A percentile compares a stretch with the other conserved stretches of the same genome.
Evolutionary conservation across 2,113 vertebrate species (phyloP).

Genomic region (Leiothrix lutea): DNA sequence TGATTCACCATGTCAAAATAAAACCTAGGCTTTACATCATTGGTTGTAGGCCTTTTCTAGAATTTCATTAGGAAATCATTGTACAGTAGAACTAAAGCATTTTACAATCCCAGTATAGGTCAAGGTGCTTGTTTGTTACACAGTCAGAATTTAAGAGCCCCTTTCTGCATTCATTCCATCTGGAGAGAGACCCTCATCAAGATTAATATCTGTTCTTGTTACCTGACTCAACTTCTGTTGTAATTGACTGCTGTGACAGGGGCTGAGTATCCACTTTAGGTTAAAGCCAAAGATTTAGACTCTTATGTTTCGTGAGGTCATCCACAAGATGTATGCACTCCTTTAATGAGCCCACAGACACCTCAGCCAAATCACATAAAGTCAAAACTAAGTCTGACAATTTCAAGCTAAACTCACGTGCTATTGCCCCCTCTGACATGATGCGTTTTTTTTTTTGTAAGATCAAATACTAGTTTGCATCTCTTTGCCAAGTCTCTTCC

Average conservation of each 20-base stretch:
- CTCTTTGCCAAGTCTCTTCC: not conserved
- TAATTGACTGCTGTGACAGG: not conserved
- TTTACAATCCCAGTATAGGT: not conserved
- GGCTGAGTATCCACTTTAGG: not conserved
- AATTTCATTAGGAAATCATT: not conserved
- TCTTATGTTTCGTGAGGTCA: not conserved
- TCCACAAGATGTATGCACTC: not conserved
- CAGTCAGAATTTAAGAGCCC: not conserved
- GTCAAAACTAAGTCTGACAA: not conserved
- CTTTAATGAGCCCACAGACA: not conserved
- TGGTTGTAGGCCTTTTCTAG: not conserved
- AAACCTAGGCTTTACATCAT: not conserved
- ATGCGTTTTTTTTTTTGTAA: not conserved
- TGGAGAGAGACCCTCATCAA: not conserved
- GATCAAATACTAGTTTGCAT: not conserved
- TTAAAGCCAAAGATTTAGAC: not conserved
- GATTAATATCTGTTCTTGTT: not conserved
- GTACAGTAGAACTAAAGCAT: not conserved
- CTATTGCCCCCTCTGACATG: fast-evolving
- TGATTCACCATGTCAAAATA: not conserved
- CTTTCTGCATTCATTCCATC: not conserved
- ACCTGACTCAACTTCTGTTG: not conserved
- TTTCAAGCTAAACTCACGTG: not conserved
- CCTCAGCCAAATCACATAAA: not conserved
- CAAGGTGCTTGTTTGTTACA: not conserved